Evolutionary conservation across 2,113 vertebrate species (phyloP).

Genomic region (Archocentrus centrarchus): DNA sequence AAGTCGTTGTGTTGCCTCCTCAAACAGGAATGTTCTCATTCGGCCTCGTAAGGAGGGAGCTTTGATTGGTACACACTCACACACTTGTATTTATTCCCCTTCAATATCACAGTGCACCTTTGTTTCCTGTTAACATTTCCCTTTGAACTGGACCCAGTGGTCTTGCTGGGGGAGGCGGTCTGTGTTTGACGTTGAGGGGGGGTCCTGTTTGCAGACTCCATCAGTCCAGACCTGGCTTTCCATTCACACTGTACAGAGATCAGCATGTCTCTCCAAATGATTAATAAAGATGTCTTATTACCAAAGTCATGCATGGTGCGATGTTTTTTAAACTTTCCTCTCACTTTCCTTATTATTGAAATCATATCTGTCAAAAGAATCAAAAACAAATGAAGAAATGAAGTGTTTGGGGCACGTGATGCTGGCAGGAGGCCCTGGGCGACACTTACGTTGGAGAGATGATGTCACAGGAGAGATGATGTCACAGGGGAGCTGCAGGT

Average conservation of each 20-base stretch:
- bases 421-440: background rate
- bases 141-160: constrained; percentile 52
- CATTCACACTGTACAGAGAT: constrained; percentile 82
- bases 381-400: background rate
- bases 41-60: background rate
- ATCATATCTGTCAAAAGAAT: too few relatives aligned
- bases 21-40: constrained; percentile 44
- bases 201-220: constrained; percentile 56
- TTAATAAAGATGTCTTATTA: constrained; percentile 85
- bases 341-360: background rate
- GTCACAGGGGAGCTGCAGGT: background rate
- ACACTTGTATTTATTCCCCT: constrained; percentile 19
- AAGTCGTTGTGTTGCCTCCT: constrained; percentile 12
- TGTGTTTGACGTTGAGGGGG: constrained; percentile 39
- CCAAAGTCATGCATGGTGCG: constrained; percentile 37
- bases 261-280: constrained; percentile 83
- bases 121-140: constrained; percentile 31
- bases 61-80: constrained; percentile 26
- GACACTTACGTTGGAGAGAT: background rate
- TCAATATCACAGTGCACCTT: background rate
- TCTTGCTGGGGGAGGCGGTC: constrained; percentile 30
- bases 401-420: background rate
- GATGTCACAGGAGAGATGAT: background rate
- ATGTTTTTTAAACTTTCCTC: background rate
- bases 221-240: constrained; percentile 69